Conservation (phyloP, 2,797 vertebrate genomes). For the Salarias fasciatus region DNA sequence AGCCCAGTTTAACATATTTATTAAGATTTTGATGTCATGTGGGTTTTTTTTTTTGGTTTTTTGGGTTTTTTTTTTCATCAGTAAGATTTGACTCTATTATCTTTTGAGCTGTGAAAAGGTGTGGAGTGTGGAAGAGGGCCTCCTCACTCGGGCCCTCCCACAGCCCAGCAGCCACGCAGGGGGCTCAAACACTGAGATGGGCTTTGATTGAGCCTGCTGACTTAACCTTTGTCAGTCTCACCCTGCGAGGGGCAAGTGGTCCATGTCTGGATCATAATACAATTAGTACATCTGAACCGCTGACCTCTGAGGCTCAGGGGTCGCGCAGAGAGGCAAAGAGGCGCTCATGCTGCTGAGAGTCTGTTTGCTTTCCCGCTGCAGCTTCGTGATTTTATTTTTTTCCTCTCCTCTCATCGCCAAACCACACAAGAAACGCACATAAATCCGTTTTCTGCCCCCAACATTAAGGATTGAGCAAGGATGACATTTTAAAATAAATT, state of each 20-base stretch:
- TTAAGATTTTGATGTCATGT: neutral
- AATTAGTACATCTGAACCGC: conserved; percentile 90
- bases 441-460: conserved; percentile 56
- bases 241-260: conserved; percentile 89
- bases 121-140: conserved; percentile 65
- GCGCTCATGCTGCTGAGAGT: conserved; percentile 12
- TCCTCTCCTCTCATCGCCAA: conserved; percentile 21
- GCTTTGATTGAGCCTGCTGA: conserved; percentile 89
- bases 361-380: conserved; percentile 46
- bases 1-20: neutral
- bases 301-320: conserved; percentile 85
- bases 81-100: conserved; percentile 11
- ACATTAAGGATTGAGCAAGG: conserved; percentile 18
- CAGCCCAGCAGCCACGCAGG: conserved; percentile 73
- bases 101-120: conserved; percentile 62
- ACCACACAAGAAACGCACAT: conserved; percentile 45
- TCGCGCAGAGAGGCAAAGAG: conserved; percentile 33
- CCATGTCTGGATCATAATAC: conserved; percentile 91
- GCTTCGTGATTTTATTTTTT: conserved; percentile 10
- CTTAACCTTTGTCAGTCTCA: conserved; percentile 91
- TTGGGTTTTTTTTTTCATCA: no score
- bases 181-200: conserved; percentile 62
- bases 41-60: neutral
- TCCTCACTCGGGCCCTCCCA: conserved; percentile 65
- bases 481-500: conserved; percentile 56